Evolutionary conservation across 2,797 vertebrate species (phyloP), one percentile per base, ranked within the genome.

Genomic region (Typhlichthys subterraneus): DNA sequence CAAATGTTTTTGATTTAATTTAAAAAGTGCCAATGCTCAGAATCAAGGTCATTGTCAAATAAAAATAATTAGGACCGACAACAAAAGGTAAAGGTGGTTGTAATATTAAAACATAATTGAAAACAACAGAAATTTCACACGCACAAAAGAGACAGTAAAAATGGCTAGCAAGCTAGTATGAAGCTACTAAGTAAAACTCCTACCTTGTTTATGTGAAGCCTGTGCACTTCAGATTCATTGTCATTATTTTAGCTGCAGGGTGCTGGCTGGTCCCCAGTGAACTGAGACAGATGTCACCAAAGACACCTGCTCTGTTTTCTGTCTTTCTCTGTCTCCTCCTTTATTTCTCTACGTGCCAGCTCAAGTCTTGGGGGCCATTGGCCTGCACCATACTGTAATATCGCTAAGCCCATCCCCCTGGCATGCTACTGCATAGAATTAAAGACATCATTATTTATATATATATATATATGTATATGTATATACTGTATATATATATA

Each of bases 281-380:
- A 88, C 78, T 85, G 78, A 87, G 81, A 80, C 88, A 91, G 89
- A 91, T 91, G 86, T 88, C 89, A 80, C 81, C 69, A 67, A 73
- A 78, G 87, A 87, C 91, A 93, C 90, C 88, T 92, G 89, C 88
- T 88, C 75, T 55, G 77, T 70, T 80, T 81, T 84, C 76, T 42
- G 87, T 87, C 75, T 53, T 74, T 69, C 75, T 85, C 86, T 83
- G 79, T 75, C 83, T 85, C 87, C 79, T 83, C 81, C 83, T 85
- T 75, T 42, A 17, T 53, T 14, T 12, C 52, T 17, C 64, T 67
- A 61, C 63, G 68, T 74, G 70, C 69, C 31, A 45, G 75, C 72
- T 76, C 10, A 58, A 70, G 72, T 66, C 15, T 23, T 12, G 45
- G 14, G 15, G 15, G 15, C 15, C 56, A 19, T 19, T 19, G 45